Evolutionary conservation across 2,888 invertebrate genomes (phyloP), one percentile per base, ranked within the genome.

Genomic region (Xylota sylvarum): DNA sequence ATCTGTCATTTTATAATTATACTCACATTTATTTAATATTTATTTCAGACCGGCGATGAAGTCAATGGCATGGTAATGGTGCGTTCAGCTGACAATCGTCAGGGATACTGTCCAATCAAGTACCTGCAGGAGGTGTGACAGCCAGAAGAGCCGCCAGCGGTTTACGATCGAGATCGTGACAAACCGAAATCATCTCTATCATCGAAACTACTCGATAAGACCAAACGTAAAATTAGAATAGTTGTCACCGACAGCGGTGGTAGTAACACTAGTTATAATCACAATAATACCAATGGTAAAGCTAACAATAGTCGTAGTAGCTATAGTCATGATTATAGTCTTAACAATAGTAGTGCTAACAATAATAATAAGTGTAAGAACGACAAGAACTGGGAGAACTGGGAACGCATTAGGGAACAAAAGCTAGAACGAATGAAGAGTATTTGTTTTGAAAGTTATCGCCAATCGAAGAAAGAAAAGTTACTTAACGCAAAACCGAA

Each of bases 61-160:
- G 94, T 97, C 0, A 97, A 98, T 90, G 98, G 98, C 30, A 97
- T 98, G 95, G 97, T 98, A 86, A 96, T 97, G 95, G 97, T 98
- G 88, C 95, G 98, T 72, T 97, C 97, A 58, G 98, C 98, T 0
- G 97, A 97, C 91, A 97, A 97, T 93, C 97, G 97, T 89, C 97
- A 98, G 93, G 97, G 97, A 80, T 96, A 97, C 88, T 98, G 98
- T 93, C 98, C 98, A n/a, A 93, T 97, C 50, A 98, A 97, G 93
- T 98, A 97, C 92, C 94, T 98, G 86, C 97, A 97, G 94, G 98
- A 98, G 93, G 97, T 98, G 96, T 97, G 97, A 97, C 97, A 94
- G 92, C 94, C 94, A 90, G 93, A 93, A 91, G 92, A 93, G 89
- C 90, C 92, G 89, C 89, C 91, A 83, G 90, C 90, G 82, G 89